phyloP scores from a whole-genome alignment of 2,888 invertebrate species.

The Litoditis marina region DNA sequence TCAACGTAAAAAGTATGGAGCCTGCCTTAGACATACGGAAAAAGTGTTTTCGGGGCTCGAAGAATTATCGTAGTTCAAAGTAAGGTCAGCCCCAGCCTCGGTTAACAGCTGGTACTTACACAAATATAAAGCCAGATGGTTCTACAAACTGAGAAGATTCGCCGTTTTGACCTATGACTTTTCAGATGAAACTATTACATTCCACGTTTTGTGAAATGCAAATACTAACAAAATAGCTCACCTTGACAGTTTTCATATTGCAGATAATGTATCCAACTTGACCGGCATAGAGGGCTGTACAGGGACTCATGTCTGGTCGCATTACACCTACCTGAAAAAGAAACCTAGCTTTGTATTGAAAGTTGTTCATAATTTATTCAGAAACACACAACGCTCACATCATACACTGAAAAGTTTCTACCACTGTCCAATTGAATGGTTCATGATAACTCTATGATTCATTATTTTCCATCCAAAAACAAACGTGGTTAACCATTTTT shows the following conservation, averaged over 20 bases:
- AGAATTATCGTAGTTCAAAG: too few relatives aligned
- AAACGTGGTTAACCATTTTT: too few relatives aligned
- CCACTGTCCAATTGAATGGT: too few relatives aligned
- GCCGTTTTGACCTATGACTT: not conserved
- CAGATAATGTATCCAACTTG: slow-evolving; percentile 87
- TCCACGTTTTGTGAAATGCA: too few relatives aligned
- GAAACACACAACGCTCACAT: too few relatives aligned
- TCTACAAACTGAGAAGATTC: not conserved
- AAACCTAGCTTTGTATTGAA: not conserved
- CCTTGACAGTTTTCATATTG: slow-evolving; percentile 72
- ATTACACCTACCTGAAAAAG: slow-evolving; percentile 73
- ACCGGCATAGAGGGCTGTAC: slow-evolving; percentile 70
- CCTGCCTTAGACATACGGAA: too few relatives aligned
- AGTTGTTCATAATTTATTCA: not conserved
- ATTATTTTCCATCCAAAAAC: not conserved
- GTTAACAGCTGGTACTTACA: too few relatives aligned
- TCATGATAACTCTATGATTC: too few relatives aligned
- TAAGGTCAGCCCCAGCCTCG: too few relatives aligned
- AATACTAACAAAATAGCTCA: not conserved
- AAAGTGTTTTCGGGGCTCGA: too few relatives aligned
- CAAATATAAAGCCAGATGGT: not conserved
- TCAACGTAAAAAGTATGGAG: too few relatives aligned
- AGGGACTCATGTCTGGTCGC: slow-evolving; percentile 69
- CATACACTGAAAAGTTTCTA: too few relatives aligned
- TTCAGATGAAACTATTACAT: not conserved